Base-by-base conservation (phyloP, 2,888 invertebrate genomes). In the Latheticus oryzae region DNA sequence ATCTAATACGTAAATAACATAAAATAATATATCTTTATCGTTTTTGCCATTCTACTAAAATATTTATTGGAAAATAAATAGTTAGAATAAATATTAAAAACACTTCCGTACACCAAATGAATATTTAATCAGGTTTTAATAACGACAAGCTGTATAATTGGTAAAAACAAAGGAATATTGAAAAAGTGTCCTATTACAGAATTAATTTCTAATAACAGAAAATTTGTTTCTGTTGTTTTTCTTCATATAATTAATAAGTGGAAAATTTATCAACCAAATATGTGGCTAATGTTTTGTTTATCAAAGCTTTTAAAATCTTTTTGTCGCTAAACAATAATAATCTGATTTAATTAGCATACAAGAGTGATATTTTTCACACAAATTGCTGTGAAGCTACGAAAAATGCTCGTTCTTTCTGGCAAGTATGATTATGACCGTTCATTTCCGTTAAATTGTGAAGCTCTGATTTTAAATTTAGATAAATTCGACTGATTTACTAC, bases 361-460 rank as follows among this genome's bases (percentile, higher is more conserved):
- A 42, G 9, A 42, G 42, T 24, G 16, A 42, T 42, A 42, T 42
- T 42, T 28, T 28, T 17, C 12, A 8, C 8, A 7, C 13, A 17
- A 35, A 8, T 16, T 24, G 42, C 11, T 3, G 7, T 19, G 45
- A 33, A 32, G 32, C 17, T 19, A 30, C 32, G 33, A 47, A 47
- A 47, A 47, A 32, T 47, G 23, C 19, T 23, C 15, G 24, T 23
- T 47, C 35, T 37, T 26, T 13, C 24, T 42, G 11, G 35, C 48
- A 35, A 33, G 35, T 16, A 33, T 15, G 17, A 21, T 17, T 24
- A 48, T 55, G 47, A 35, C 42, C 50, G 50, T 56, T 50, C 32
- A 56, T 56, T 56, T 56, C 56, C 56, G 56, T 12, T 45, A 38
- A 53, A 53, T 53, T 53, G 53, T 47, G 38, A 47, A 55, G 40